Conservation (phyloP, 2,888 invertebrate genomes). For the Perizoma flavofasciatum region DNA sequence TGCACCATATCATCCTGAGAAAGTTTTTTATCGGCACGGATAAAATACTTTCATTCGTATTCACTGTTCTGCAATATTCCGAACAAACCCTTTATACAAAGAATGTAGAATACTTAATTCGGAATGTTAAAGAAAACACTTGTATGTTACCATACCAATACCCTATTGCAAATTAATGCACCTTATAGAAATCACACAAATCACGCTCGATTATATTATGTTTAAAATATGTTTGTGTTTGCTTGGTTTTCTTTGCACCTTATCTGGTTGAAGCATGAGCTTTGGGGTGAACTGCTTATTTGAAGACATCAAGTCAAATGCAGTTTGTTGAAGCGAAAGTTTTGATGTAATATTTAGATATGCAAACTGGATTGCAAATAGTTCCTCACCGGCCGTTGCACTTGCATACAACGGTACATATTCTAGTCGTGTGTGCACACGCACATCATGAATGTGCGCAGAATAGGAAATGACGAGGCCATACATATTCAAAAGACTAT, state of each 20-base stretch:
- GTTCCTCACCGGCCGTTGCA: slow-evolving; percentile 66
- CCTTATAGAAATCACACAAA: slow-evolving; percentile 44
- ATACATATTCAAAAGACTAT: slow-evolving; percentile 62
- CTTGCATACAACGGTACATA: slow-evolving; percentile 68
- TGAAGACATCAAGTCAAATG: slow-evolving; percentile 69
- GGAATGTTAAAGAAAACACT: slow-evolving; percentile 13
- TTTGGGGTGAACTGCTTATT: slow-evolving; percentile 39
- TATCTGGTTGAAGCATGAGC: slow-evolving; percentile 54
- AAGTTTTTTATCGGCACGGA: slow-evolving; percentile 24
- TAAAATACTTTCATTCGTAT: slow-evolving; percentile 17
- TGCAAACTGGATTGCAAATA: slow-evolving; percentile 69
- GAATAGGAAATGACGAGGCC: slow-evolving; percentile 59
- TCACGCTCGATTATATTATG: slow-evolving; percentile 47
- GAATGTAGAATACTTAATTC: not conserved
- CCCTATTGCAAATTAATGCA: slow-evolving; percentile 39
- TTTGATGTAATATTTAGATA: slow-evolving; percentile 61
- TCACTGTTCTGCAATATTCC: slow-evolving; percentile 14
- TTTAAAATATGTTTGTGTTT: slow-evolving; percentile 41
- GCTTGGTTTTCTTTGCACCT: slow-evolving; percentile 54
- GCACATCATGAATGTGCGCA: slow-evolving; percentile 56
- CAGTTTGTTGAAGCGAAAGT: slow-evolving; percentile 78
- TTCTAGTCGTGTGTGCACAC: slow-evolving; percentile 65
- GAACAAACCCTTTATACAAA: not conserved
- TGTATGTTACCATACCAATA: slow-evolving; percentile 29
- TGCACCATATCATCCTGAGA: slow-evolving; percentile 39